Base-by-base conservation (phyloP, 2,797 vertebrate species). In the Pogonophryne albipinna region DNA sequence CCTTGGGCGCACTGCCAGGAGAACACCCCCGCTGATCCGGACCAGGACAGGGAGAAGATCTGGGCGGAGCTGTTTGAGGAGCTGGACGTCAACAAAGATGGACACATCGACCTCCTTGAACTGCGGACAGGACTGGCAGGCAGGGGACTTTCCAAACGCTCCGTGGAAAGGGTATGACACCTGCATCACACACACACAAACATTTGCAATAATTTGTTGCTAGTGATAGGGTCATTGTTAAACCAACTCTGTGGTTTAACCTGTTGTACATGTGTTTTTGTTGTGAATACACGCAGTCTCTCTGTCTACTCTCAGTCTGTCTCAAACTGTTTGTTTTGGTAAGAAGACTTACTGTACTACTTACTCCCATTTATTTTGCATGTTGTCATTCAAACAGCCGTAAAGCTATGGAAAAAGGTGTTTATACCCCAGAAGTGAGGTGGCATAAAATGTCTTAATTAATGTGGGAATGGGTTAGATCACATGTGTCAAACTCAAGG, bases 71-170 rank as follows among this genome's bases (percentile, higher is more conserved):
- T 98, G 46, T 98, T 98, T 67, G 91, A 95, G 41, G 92, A 97
- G 87, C 92, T 98, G 84, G 97, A 98, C 89, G 62, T 96, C 67
- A 97, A 98, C 90, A 95, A 95, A 91, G 96, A 97, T 79, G 97
- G 97, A 71, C 94, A 84, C 64, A 93, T 97, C 68, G 97, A 98
- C 80, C 90, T 97, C 64, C 51, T 83, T n/a, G 97, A 98, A 84
- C 93, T 98, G 84, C 91, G 95, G 79, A 86, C 89, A 8, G 97
- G 96, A 4, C 91, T 98, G 87, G 93, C 94, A 3, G 90, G 90
- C 10, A 89, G 93, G 78, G 95, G 96, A 64, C 86, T 94, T 23
- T 91, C 93, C 60, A 87, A 82, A 57, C 57, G 91, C 68, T 87
- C 92, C 3, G 74, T 94, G 34, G 94, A 96, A 78, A 95, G 91